Evolutionary conservation across 2,888 invertebrate genomes (phyloP), one percentile per base, ranked within the genome.

Genomic region (Apeira syringaria): DNA sequence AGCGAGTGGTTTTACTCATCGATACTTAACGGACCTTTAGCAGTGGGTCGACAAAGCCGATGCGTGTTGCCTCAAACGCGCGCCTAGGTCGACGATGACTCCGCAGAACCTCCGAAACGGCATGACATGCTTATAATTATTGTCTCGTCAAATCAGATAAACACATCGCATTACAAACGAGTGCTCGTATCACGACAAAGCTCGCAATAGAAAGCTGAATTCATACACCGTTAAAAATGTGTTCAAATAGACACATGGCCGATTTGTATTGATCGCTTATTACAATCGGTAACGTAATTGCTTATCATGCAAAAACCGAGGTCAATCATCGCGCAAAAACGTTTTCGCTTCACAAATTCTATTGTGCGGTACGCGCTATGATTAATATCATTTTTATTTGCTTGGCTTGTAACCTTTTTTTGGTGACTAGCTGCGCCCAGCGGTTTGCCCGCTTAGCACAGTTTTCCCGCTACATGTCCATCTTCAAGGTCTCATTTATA

Each of bases 301-400:
- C 73, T 63, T 71, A 75, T 78, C 74, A 78, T 74, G 79, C 78
- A 80, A 83, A 81, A 83, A 81, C 64, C 57, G 58, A 38, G 30
- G 30, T 24, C 30, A 39, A 41, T 29, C 59, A 50, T 57, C 39
- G 51, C 43, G 51, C 42, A 78, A 78, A 73, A 72, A 62, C 60
- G 39, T 57, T 70, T 71, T 71, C 68, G 71, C 71, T 65, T 54
- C 63, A 64, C 61, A 59, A 61, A 60, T 55, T 61, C 61, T 55
- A 68, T 72, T 77, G 72, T 74, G 61, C 53, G 60, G 61, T 32
- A 34, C 46, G 42, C 57, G 59, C 59, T 59, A 61, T 75, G 78
- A 83, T 85, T 80, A 78, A 79, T 80, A 74, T 72, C 71, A 74
- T 74, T 78, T 76, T 79, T 82, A 80, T 81, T 78, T 74, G 74